These are phyloP conservation scores for Drosophila subpulchrella DNA, from an alignment of 1,140 invertebrate genomes.

Conservation along the genomic window DNA sequence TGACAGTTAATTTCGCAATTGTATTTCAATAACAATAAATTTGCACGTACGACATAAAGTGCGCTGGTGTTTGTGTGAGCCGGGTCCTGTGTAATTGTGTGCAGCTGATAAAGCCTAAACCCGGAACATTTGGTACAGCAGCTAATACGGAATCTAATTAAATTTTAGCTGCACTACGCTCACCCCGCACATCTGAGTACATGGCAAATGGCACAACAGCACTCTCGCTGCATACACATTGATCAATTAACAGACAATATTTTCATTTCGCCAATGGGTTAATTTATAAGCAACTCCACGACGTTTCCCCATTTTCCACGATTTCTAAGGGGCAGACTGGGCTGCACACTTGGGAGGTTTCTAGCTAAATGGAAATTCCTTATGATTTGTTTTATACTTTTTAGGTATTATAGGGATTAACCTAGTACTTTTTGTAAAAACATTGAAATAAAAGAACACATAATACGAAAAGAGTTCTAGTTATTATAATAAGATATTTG, in stretches of 20 bases:
- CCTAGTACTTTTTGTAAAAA: neutral
- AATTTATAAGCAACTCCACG: slow-evolving; percentile 83
- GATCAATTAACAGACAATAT: slow-evolving; percentile 84
- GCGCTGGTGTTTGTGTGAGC: slow-evolving; percentile 28
- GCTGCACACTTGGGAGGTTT: neutral
- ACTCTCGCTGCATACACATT: slow-evolving; percentile 79
- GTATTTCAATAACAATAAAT: slow-evolving; percentile 84
- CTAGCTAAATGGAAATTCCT: neutral
- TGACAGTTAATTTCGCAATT: slow-evolving; percentile 85
- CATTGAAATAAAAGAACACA: neutral
- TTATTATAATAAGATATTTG: too few relatives aligned
- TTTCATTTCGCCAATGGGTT: slow-evolving; percentile 83
- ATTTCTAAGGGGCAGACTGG: slow-evolving; percentile 4
- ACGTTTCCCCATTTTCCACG: slow-evolving; percentile 11
- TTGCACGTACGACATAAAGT: slow-evolving; percentile 70
- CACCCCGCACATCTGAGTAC: slow-evolving; percentile 16
- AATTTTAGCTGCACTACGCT: slow-evolving; percentile 70
- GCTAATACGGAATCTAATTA: slow-evolving; percentile 77
- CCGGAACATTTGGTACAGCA: slow-evolving; percentile 62
- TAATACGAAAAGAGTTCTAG: too few relatives aligned
- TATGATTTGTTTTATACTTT: too few relatives aligned
- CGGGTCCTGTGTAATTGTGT: slow-evolving; percentile 5
- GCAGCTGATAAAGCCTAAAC: slow-evolving; percentile 36
- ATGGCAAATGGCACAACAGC: slow-evolving; percentile 37
- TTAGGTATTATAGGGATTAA: neutral